Percentiles rank a stretch among this genome's conserved stretches.
Evolutionary conservation across 2,888 invertebrate genomes (phyloP).

Genomic region (Selenia dentaria): DNA sequence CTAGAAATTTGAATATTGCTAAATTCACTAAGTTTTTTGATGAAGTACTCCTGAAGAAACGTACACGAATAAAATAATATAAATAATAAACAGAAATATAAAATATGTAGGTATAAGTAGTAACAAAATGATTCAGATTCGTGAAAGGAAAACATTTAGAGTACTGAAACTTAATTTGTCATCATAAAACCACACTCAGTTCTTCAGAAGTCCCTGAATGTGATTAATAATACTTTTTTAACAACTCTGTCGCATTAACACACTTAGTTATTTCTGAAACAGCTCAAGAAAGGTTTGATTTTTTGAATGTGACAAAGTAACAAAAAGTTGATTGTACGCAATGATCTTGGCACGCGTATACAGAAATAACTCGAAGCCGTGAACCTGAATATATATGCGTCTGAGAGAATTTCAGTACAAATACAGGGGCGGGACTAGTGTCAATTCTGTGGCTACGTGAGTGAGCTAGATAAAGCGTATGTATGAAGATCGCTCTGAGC

Average conservation of each 20-base stretch:
- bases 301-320: slow-evolving; percentile 36
- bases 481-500: too few relatives aligned
- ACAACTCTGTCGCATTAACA: slow-evolving; percentile 9
- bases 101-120: too few relatives aligned
- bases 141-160: too few relatives aligned
- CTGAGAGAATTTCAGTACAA: slow-evolving; percentile 36
- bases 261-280: not conserved
- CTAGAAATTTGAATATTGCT: slow-evolving; percentile 3
- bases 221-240: slow-evolving; percentile 14
- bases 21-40: too few relatives aligned
- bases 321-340: slow-evolving; percentile 33
- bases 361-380: slow-evolving; percentile 50
- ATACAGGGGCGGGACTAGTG: slow-evolving; percentile 33
- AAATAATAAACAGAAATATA: too few relatives aligned
- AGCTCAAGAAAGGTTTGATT: not conserved
- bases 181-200: slow-evolving; percentile 9
- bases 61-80: too few relatives aligned
- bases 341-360: slow-evolving; percentile 45
- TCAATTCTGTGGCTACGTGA: too few relatives aligned
- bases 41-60: too few relatives aligned
- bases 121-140: too few relatives aligned
- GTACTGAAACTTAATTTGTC: slow-evolving; percentile 17
- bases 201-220: slow-evolving; percentile 8
- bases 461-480: too few relatives aligned
- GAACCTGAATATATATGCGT: slow-evolving; percentile 52